Base-by-base conservation (phyloP, 2,888 invertebrate species). In the Himalopsyche japonica region DNA sequence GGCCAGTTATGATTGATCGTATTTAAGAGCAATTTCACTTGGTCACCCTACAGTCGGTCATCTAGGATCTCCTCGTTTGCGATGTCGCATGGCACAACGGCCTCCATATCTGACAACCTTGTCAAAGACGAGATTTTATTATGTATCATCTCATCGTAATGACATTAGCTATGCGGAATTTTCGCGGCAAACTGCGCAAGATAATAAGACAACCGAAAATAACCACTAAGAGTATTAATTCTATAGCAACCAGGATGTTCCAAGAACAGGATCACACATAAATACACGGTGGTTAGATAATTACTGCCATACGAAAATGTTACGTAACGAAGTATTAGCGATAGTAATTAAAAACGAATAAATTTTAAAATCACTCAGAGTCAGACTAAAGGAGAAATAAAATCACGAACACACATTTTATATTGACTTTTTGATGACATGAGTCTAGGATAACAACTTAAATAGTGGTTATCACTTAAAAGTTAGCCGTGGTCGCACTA, bases 221-320 rank as follows among this genome's bases (percentile, higher is more conserved):
- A 81, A 81, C 15, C 47, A 47, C 47, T 81, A 70, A 76, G 30
- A 81, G 15, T 24, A 70, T 70, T 70, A 43, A 70, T 70, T 27
- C 34, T 76, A 47, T 76, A 8, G 8, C 48, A 18, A 81, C 76
- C 81, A 81, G 81, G 81, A 81, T 81, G 81, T 76, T 76, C 12
- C 12, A 4, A 47, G 27, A 76, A 76, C 70, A 47, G 70, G 76
- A 76, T 48, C 6, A 48, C 12, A 30, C 76, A 8, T 32, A 70
- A 32, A 18, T 15, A 76, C 32, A 81, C 47, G 81, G 76, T 76
- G 81, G 47, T 81, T 48, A 76, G 70, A 10, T 49, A 79, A 48
- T 76, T 34, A 37, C 77, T 32, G 43, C 15, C 43, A 43, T 15
- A 7, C 43, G 15, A 15, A 1, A 43, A 43, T 15, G 15, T 1